These are phyloP conservation scores for Toxotes lorentzi DNA, from an alignment of 2,797 vertebrate species.

Conservation along the genomic window DNA sequence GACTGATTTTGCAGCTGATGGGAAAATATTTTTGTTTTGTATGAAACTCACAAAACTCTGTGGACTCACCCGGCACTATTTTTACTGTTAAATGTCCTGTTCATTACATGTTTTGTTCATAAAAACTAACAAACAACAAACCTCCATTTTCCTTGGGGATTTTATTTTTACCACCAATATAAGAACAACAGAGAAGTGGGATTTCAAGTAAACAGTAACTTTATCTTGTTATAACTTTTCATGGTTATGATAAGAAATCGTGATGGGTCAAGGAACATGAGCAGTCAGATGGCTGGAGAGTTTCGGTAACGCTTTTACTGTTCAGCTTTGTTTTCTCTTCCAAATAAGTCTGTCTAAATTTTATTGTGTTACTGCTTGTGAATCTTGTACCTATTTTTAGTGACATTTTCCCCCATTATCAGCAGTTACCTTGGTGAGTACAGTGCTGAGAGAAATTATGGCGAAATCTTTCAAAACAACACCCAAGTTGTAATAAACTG, in stretches of 20 bases:
- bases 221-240: too few species aligned
- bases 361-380: neutral
- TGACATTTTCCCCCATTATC: neutral
- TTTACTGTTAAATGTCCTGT: neutral
- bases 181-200: neutral
- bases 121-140: neutral
- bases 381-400: slow-evolving; percentile 13
- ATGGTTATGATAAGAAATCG: neutral
- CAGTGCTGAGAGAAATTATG: slow-evolving; percentile 12
- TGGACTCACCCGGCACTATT: neutral
- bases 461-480: slow-evolving; percentile 11
- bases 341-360: neutral
- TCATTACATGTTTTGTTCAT: too few species aligned
- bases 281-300: neutral
- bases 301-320: neutral
- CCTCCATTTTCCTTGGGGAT: neutral
- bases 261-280: neutral
- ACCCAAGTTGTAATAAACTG: slow-evolving; percentile 9
- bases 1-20: neutral
- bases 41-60: neutral
- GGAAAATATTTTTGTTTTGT: neutral
- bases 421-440: neutral
- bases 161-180: neutral
- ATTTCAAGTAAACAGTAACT: neutral
- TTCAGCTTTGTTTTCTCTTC: neutral